These are phyloP conservation scores for Propithecus coquereli DNA, from an alignment of 2,113 vertebrate genomes.

Conservation along the genomic window DNA sequence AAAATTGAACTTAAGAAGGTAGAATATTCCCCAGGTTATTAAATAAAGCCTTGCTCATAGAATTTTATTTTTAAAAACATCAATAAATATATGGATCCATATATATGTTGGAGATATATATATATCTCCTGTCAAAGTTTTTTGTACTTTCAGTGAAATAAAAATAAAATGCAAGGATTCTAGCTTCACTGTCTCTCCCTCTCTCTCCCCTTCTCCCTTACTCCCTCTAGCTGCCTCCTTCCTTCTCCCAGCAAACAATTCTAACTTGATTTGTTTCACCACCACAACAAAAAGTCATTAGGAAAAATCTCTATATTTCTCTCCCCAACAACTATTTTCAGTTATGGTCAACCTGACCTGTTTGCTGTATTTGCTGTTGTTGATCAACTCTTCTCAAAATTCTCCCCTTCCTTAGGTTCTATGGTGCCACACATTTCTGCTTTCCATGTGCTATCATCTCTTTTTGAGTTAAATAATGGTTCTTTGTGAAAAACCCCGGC, in stretches of 20 bases:
- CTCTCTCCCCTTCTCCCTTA: not conserved
- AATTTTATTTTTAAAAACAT: not conserved
- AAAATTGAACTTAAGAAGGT: not conserved
- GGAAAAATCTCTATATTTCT: not conserved
- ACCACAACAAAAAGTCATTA: not conserved
- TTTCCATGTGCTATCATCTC: not conserved
- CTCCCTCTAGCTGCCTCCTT: too few species aligned
- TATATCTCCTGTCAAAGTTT: not conserved
- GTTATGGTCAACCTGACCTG: not conserved
- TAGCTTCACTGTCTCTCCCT: not conserved
- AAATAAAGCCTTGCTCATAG: not conserved
- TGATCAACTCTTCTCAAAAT: not conserved
- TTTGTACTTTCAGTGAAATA: not conserved
- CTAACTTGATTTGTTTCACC: not conserved
- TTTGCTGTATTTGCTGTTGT: not conserved
- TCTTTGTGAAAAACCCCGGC: not conserved
- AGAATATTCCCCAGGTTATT: not conserved
- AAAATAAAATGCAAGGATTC: not conserved
- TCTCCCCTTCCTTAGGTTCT: not conserved
- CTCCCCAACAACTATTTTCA: not conserved
- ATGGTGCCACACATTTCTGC: not conserved
- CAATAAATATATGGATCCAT: not conserved
- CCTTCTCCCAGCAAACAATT: not conserved
- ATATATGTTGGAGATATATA: not conserved
- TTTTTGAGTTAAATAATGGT: not conserved